Evolutionary conservation across 2,113 vertebrate genomes (phyloP).

Genomic region (Malurus cyaneus): DNA sequence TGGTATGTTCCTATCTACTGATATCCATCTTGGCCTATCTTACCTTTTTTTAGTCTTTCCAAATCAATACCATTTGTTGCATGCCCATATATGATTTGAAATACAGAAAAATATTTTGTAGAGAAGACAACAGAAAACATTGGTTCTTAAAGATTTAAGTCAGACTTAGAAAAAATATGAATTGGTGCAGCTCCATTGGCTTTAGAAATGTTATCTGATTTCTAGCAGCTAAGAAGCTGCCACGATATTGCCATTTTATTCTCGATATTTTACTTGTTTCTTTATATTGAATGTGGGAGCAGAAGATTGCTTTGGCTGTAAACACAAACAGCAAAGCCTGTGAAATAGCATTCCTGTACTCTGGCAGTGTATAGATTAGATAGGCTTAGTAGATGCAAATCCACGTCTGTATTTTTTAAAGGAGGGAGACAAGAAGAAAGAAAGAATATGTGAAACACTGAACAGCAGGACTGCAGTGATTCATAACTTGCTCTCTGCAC

Average conservation of each 20-base stretch:
- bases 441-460: neutral
- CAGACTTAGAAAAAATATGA: neutral
- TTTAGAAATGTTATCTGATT: neutral
- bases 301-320: neutral
- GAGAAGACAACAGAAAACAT: neutral
- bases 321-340: neutral
- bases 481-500: conserved; percentile 4
- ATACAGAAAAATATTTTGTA: neutral
- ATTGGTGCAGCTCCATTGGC: neutral
- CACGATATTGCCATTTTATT: neutral
- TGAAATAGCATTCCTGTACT: neutral
- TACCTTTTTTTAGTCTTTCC: neutral
- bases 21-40: neutral
- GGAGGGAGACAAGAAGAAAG: neutral
- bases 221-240: neutral
- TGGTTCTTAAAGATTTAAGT: neutral
- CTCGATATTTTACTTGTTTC: neutral
- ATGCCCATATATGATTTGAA: neutral
- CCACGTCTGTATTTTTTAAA: neutral
- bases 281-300: neutral
- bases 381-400: conserved; percentile 23
- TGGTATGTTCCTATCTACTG: neutral
- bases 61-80: neutral
- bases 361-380: neutral
- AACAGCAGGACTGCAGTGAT: neutral